phyloP scores from a whole-genome alignment of 2,113 vertebrate species.

The Callithrix jacchus region DNA sequence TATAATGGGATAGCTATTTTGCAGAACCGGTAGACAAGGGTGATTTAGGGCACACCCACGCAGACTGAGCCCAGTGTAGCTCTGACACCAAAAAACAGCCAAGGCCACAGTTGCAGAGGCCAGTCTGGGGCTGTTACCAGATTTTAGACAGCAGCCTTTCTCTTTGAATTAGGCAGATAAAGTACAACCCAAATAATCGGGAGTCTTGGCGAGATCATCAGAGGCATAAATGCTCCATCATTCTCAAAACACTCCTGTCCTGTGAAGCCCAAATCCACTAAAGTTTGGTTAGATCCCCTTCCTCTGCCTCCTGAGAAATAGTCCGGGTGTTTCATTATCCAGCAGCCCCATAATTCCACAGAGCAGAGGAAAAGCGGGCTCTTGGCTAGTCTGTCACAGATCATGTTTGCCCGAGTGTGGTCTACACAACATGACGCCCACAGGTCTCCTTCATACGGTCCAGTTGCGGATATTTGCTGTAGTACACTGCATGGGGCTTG shows the following conservation, averaged over 20 bases:
- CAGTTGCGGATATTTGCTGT: neutral
- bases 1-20: neutral
- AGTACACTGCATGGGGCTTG: accelerated
- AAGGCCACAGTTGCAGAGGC: neutral
- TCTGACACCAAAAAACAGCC: neutral
- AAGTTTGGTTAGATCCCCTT: neutral
- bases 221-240: no score
- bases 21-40: neutral
- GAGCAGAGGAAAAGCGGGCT: neutral
- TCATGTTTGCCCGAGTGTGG: no score
- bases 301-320: neutral
- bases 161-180: neutral
- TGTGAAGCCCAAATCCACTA: neutral
- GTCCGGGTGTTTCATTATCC: no score
- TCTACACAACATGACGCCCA: accelerated
- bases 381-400: neutral
- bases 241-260: neutral
- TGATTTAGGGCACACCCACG: accelerated
- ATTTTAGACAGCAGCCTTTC: neutral
- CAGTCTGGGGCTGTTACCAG: neutral
- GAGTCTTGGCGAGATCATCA: neutral
- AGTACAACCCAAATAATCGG: accelerated
- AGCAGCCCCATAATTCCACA: neutral
- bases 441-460: neutral
- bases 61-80: neutral